Percentiles rank a stretch among this genome's conserved stretches.
These are phyloP conservation scores for Hypsopygia costalis DNA, from an alignment of 2,888 invertebrate genomes.

Conservation along the genomic window DNA sequence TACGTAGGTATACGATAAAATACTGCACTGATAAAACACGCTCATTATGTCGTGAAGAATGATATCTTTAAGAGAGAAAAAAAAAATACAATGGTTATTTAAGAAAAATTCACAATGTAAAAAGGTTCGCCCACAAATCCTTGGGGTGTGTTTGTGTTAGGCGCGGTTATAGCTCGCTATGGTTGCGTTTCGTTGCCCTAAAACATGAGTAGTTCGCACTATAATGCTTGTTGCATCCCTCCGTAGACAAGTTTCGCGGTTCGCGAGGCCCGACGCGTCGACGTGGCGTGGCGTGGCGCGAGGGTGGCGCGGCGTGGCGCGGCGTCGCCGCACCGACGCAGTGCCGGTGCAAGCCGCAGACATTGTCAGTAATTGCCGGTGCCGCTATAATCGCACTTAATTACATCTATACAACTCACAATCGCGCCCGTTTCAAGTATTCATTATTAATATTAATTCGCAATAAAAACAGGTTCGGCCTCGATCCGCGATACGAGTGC, in stretches of 20 bases:
- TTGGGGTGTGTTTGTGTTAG: no score
- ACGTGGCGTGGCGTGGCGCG: background rate
- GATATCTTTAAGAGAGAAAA: no score
- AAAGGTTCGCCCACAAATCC: no score
- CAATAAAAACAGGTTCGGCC: constrained; percentile 65
- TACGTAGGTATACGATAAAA: background rate
- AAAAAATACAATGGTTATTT: no score
- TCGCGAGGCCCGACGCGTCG: no score
- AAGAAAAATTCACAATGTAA: no score
- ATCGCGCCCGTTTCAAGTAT: constrained; percentile 68
- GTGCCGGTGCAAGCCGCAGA: constrained; percentile 35
- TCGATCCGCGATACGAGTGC: constrained; percentile 33
- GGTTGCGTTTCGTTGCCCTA: no score
- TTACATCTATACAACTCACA: constrained; percentile 71
- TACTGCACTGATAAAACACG: background rate
- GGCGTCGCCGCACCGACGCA: background rate
- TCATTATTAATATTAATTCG: constrained; percentile 74
- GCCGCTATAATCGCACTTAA: constrained; percentile 71
- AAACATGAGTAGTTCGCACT: no score
- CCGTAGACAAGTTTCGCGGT: background rate
- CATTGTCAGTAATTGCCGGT: constrained; percentile 61
- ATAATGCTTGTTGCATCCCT: no score
- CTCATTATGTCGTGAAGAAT: background rate
- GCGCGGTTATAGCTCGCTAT: no score
- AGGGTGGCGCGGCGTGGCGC: background rate